phyloP scores from a whole-genome alignment of 2,888 invertebrate species.

The Caenorhabditis imperialis region DNA sequence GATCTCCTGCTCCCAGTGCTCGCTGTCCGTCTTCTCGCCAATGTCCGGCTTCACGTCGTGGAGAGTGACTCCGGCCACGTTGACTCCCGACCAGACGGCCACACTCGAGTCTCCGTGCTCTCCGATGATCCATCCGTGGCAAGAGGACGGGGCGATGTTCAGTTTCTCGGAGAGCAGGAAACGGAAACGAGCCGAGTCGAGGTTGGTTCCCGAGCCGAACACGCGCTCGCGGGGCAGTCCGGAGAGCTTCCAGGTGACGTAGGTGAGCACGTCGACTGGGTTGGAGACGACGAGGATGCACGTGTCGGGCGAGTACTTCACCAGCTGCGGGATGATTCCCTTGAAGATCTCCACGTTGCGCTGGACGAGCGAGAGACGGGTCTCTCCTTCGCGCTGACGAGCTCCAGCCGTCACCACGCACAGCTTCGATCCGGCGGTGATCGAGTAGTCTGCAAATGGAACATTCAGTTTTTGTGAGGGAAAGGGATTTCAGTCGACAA shows the following conservation, averaged over 20 bases:
- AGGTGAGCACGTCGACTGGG: conserved; percentile 89
- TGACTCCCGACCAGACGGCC: conserved; percentile 93
- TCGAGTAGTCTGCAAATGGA: conserved; percentile 82
- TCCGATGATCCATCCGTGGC: conserved; percentile 93
- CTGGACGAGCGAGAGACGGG: conserved; percentile 89
- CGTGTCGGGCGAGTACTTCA: conserved; percentile 88
- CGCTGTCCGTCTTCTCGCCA: conserved; percentile 84
- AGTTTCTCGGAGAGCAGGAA: conserved; percentile 88
- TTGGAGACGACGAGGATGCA: conserved; percentile 82
- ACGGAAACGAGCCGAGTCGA: conserved; percentile 92
- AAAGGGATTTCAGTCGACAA: conserved; percentile 25
- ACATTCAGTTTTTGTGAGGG: neutral
- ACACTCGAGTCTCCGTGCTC: conserved; percentile 94
- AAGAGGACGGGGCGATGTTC: conserved; percentile 87
- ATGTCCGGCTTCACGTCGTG: conserved; percentile 85
- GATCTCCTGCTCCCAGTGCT: conserved; percentile 85
- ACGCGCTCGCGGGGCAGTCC: conserved; percentile 90
- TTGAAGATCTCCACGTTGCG: conserved; percentile 89
- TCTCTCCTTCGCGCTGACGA: conserved; percentile 90
- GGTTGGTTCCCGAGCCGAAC: conserved; percentile 92
- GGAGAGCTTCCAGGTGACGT: conserved; percentile 94
- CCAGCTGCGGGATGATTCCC: conserved; percentile 86
- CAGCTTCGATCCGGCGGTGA: conserved; percentile 83
- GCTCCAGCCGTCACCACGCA: conserved; percentile 93
- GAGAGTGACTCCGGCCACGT: conserved; percentile 86